Evolutionary conservation across 2,797 vertebrate species (phyloP), one percentile per base, ranked within the genome.

Genomic region (Antennarius maculatus): DNA sequence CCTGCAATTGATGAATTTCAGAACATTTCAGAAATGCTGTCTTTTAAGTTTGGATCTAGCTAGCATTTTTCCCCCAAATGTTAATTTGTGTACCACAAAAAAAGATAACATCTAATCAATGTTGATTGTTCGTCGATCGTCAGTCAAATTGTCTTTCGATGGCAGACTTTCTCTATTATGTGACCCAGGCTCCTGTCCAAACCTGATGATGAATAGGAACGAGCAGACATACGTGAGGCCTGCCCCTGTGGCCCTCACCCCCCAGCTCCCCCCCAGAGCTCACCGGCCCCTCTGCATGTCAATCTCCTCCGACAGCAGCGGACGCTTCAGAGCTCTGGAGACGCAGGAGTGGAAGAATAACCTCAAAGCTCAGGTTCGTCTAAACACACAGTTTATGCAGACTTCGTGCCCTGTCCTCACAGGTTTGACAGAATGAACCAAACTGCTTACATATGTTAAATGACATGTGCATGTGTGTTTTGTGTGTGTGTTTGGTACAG

Each of bases 361-460:
- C 84, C 91, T 95, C 66, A 92, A 94, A 88, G 90, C 92, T 74
- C 93, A 94, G 92, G 93, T 94, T 73, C 17, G 53, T 28, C 1
- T 16, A 17, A 12, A 50, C 59, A 23, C 16, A 0, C 15, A 37
- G 4, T 29, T 29, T 23, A 13, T 1, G n/a, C 17, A 18, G 11
- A 64, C 23, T 13, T 45, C 41, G 13, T 15, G 47, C 47, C 23
- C 46, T 7, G 27, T 34, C n/a, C 13, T 23, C 17, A 3, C 2
- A 13, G 17, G 7, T 5, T 0, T 15, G 37, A 29, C 46, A 2
- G 5, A 34, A 34, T 8, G 31, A 5, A 23, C 23, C 23, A 23
- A 23, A 34, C 31, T 34, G 5, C 31, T 34, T 34, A 34, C 5
- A 34, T 34, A 34, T 34, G 31, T 34, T 23, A 23, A 23, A 23